Evolutionary conservation across 2,113 vertebrate genomes (phyloP).

Genomic region (Petroica traversi): DNA sequence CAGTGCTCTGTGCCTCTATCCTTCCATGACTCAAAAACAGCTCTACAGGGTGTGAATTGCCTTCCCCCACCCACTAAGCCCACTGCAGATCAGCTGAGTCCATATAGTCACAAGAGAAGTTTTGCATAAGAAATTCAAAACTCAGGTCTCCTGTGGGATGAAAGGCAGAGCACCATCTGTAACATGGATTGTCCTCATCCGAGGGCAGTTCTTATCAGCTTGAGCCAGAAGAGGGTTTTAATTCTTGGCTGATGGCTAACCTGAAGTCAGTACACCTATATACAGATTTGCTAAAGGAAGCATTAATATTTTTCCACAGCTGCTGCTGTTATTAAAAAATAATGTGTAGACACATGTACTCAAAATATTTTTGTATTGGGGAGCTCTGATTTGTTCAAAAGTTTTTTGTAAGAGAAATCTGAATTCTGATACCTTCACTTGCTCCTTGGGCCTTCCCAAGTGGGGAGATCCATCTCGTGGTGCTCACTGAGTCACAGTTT

Average conservation of each 20-base stretch:
- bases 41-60: neutral
- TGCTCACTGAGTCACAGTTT: neutral
- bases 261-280: neutral
- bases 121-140: neutral
- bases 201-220: neutral
- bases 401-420: neutral
- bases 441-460: neutral
- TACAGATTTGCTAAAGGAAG: neutral
- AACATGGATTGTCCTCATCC: neutral
- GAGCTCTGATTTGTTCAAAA: neutral
- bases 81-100: slow-evolving; percentile 9
- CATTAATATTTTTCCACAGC: neutral
- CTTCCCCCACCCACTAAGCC: neutral
- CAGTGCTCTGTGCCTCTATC: neutral
- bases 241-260: neutral
- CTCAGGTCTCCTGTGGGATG: neutral
- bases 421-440: neutral
- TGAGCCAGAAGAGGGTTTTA: neutral
- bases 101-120: neutral
- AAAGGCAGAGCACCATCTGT: neutral
- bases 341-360: neutral
- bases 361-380: neutral
- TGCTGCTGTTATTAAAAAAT: neutral
- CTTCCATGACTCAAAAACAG: neutral
- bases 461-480: neutral